Conservation (phyloP, 2,888 invertebrate genomes). For the Zaprionus lineosus region DNA sequence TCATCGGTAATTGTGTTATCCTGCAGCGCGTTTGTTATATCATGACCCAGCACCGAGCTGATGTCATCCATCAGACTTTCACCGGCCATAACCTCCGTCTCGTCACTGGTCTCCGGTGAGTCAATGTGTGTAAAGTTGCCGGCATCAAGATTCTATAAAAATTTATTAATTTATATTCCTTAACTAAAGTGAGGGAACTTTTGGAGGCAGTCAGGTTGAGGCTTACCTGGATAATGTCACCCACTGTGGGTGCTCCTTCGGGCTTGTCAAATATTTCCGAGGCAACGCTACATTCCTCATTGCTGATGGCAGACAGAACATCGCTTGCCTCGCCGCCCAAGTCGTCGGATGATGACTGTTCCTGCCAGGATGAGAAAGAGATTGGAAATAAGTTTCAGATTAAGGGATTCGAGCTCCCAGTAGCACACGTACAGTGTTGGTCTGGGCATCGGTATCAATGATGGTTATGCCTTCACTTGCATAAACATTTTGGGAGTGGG, state of each 20-base stretch:
- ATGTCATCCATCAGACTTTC: conserved; percentile 91
- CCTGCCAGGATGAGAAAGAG: conserved; percentile 59
- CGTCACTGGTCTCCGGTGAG: conserved; percentile 91
- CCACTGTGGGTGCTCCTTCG: conserved; percentile 67
- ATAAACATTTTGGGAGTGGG: conserved; percentile 79
- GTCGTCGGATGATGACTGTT: conserved; percentile 81
- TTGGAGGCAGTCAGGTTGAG: too few species aligned
- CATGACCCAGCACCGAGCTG: conserved; percentile 89
- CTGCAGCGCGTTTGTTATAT: conserved; percentile 87
- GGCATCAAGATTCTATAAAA: conserved; percentile 81
- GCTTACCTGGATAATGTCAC: conserved; percentile 81
- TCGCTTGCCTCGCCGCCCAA: conserved; percentile 83
- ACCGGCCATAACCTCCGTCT: conserved; percentile 89
- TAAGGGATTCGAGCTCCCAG: conserved; percentile 12
- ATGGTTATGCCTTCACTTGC: conserved; percentile 86
- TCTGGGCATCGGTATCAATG: conserved; percentile 85
- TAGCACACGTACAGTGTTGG: conserved; percentile 72
- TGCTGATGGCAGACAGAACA: conserved; percentile 86
- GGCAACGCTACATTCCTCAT: conserved; percentile 88
- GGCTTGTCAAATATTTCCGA: conserved; percentile 87
- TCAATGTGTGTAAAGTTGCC: conserved; percentile 89
- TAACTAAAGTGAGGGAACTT: too few species aligned
- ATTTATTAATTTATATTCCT: not conserved
- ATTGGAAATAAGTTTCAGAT: not conserved
- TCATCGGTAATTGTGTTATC: conserved; percentile 89